These are phyloP conservation scores for human (Homo sapiens) DNA, from an alignment of 2,113 vertebrate species.

Conservation along the genomic window DNA sequence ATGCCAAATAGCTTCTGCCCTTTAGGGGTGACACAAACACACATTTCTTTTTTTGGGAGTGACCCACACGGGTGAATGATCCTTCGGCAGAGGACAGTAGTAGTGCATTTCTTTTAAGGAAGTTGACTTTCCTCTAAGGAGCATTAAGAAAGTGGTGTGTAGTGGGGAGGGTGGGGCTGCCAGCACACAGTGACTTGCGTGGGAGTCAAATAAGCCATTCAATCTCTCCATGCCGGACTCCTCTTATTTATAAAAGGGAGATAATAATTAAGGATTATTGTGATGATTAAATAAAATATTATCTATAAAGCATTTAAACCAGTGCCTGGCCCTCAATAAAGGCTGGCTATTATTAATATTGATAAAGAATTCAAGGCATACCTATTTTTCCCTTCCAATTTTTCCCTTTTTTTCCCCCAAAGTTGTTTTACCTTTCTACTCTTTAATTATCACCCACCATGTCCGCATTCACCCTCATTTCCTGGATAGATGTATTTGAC, in stretches of 20 bases:
- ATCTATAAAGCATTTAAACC: not conserved
- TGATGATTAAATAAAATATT: conserved; percentile 8
- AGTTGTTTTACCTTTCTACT: not conserved
- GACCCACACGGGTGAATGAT: not conserved
- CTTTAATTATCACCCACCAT: not conserved
- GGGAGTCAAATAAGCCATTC: not conserved
- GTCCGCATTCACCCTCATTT: not conserved
- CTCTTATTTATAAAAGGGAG: not conserved
- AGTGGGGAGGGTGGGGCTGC: not conserved
- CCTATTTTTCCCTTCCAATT: not conserved
- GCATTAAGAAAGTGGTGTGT: not conserved
- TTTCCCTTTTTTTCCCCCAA: not conserved
- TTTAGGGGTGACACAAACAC: not conserved
- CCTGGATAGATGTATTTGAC: not conserved
- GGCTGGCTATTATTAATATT: not conserved
- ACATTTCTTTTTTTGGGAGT: not conserved
- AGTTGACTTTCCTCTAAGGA: not conserved
- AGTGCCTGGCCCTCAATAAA: not conserved
- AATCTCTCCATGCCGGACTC: not conserved
- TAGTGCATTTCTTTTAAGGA: not conserved
- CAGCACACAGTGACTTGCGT: not conserved
- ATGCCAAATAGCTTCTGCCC: not conserved
- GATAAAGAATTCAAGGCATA: not conserved
- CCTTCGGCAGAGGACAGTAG: not conserved
- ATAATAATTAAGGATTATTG: not conserved